These are phyloP conservation scores for Drosophila leontia DNA, from an alignment of 1,140 invertebrate species.

Conservation along the genomic window DNA sequence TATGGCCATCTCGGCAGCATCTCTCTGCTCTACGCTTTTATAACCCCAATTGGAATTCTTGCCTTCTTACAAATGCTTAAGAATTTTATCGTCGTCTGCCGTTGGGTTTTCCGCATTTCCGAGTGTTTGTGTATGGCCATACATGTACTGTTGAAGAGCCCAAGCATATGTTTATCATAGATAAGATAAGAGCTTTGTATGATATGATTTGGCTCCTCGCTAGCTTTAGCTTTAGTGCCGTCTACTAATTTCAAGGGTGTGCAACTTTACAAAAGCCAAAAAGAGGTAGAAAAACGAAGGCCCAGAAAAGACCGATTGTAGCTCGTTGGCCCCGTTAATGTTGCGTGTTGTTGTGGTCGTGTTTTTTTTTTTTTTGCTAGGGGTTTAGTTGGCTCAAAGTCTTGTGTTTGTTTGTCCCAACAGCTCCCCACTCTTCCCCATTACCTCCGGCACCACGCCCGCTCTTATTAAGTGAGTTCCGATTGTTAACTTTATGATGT, in stretches of 20 bases:
- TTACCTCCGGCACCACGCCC: slow-evolving; percentile 13
- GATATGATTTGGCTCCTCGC: slow-evolving; percentile 39
- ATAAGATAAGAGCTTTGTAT: slow-evolving; percentile 47
- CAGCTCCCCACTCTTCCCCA: slow-evolving; percentile 7
- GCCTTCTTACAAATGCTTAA: slow-evolving; percentile 22
- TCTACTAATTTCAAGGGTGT: slow-evolving; percentile 50
- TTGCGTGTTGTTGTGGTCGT: slow-evolving; percentile 37
- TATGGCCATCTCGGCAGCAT: slow-evolving; percentile 12
- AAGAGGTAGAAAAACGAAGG: slow-evolving; percentile 9
- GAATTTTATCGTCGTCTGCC: slow-evolving; percentile 40
- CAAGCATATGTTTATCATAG: slow-evolving; percentile 53
- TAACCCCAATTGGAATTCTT: slow-evolving; percentile 15
- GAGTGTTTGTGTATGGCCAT: background rate
- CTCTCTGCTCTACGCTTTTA: background rate
- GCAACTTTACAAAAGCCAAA: slow-evolving; percentile 25
- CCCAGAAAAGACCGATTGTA: slow-evolving; percentile 34
- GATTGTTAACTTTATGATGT: slow-evolving; percentile 56
- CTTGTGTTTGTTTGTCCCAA: slow-evolving; percentile 29
- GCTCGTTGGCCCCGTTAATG: slow-evolving; percentile 51
- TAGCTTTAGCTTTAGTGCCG: slow-evolving; percentile 23
- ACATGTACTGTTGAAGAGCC: background rate
- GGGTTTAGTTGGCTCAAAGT: slow-evolving; percentile 40
- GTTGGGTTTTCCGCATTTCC: slow-evolving; percentile 39
- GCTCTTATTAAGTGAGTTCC: slow-evolving; percentile 46
- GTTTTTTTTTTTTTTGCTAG: slow-evolving; percentile 6